phyloP scores from a whole-genome alignment of 2,888 invertebrate genomes.

The Rhagonycha fulva region DNA sequence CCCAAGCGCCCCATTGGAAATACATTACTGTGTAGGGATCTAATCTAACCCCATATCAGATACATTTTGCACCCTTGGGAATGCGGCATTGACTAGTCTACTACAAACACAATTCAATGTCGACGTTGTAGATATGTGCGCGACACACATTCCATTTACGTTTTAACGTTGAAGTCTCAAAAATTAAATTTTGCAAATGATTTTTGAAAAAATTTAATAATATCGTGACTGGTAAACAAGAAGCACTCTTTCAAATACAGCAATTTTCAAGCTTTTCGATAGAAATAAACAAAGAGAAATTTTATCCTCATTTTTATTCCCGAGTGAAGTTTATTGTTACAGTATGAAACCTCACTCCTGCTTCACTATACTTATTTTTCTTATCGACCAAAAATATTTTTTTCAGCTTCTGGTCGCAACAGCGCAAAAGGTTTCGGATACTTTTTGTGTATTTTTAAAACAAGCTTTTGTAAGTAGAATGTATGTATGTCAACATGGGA shows the following conservation, averaged over 20 bases:
- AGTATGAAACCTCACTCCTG: background rate
- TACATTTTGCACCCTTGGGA: conserved; percentile 44
- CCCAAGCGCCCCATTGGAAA: conserved; percentile 45
- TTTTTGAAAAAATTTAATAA: background rate
- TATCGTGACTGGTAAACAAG: background rate
- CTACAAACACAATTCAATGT: conserved; percentile 41
- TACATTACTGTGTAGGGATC: conserved; percentile 44
- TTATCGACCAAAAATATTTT: background rate
- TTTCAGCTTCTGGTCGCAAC: background rate
- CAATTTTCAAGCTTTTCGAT: background rate
- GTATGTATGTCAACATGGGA: background rate
- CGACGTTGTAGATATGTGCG: conserved; percentile 11
- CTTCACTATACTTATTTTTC: background rate
- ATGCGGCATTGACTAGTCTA: conserved; percentile 43
- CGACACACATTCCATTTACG: background rate
- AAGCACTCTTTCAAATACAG: background rate
- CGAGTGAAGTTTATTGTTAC: background rate
- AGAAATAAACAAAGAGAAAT: background rate
- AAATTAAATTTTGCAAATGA: background rate
- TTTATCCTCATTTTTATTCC: background rate
- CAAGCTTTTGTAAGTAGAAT: background rate
- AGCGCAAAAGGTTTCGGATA: background rate
- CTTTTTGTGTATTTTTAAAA: background rate
- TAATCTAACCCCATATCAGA: conserved; percentile 43
- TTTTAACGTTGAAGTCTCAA: background rate